Conservation (phyloP, 2,113 vertebrate genomes). For the Caretta caretta region DNA sequence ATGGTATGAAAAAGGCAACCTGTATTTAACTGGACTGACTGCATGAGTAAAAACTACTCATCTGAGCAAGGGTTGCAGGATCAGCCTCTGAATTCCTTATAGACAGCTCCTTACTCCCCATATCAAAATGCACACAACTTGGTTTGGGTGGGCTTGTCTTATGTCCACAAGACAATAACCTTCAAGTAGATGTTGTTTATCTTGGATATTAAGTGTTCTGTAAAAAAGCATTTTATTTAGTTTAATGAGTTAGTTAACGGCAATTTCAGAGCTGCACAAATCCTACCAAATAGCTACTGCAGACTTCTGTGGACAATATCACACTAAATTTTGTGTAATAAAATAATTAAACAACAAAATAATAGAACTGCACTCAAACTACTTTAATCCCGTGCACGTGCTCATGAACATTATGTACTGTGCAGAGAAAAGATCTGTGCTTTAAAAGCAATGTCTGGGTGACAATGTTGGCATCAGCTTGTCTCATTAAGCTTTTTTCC, state of each 20-base stretch:
- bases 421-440: neutral
- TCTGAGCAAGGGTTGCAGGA: neutral
- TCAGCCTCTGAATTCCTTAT: neutral
- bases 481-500: neutral
- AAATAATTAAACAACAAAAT: neutral
- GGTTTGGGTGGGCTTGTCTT: neutral
- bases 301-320: neutral
- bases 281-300: neutral
- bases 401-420: neutral
- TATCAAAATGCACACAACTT: neutral
- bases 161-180: neutral
- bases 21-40: neutral
- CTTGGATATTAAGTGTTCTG: neutral
- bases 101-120: neutral
- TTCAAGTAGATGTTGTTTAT: neutral
- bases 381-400: neutral
- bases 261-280: conserved; percentile 35
- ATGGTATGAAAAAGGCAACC: neutral
- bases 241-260: neutral
- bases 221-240: neutral
- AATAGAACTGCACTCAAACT: neutral
- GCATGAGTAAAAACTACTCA: neutral
- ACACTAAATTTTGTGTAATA: neutral
- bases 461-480: neutral
- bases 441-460: neutral